Evolutionary conservation across 2,113 vertebrate species (phyloP), one percentile per base, ranked within the genome.

Genomic region (Crotalus tigris): DNA sequence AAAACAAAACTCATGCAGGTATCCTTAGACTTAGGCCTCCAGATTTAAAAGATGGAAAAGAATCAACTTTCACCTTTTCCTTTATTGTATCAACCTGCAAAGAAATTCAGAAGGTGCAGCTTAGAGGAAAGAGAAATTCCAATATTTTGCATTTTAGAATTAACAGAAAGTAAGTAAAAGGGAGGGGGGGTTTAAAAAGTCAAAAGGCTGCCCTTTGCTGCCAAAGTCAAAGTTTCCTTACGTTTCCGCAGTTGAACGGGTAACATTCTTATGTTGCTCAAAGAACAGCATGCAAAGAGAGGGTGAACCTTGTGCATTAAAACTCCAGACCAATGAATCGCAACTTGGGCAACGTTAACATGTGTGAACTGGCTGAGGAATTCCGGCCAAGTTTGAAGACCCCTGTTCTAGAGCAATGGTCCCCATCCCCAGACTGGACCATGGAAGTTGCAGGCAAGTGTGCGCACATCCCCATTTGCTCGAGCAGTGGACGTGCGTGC

Each of bases 71-170:
- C 99, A 99, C 99, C 98, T 99, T 98, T 97, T 99, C 98, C 97
- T 98, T 98, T 98, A 99, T 98, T 96, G 98, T 98, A 98, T 99
- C 98, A 98, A 99, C 98, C 99, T 99, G 98, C 97, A 99, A 99
- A 99, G 99, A 98, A 99, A 99, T 99, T 99, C 99, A 99, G 98
- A 99, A 99, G 98, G 98, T 98, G 98, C 98, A 98, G 98, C 98
- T 99, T 98, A 98, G 97, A 97, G 98, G 97, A 97, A 97, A 98
- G 96, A 97, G 75, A 97, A 98, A 98, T 97, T 96, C 96, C 96
- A 95, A 97, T 97, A 97, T 96, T 95, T 97, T 98, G 97, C 98
- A 97, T 98, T 98, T 98, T 44, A 64, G 89, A 91, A 58, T 87
- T 61, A 81, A 75, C 92, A 61, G 85, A 69, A 75, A 61, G 85